Conservation (phyloP, 2,888 invertebrate species). For the Chaitophorus viminalis region DNA sequence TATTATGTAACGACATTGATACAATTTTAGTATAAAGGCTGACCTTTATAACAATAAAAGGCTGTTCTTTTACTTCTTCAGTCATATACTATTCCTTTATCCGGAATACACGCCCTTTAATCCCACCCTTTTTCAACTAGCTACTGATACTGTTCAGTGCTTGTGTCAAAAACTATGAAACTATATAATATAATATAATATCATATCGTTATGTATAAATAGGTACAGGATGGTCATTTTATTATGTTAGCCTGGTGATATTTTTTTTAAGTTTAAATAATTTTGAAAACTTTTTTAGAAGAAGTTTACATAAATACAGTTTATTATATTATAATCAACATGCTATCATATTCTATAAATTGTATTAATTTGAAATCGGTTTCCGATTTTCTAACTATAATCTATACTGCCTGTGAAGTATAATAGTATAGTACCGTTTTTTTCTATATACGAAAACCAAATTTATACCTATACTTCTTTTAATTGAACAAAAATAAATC, state of each 20-base stretch:
- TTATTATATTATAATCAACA: no score
- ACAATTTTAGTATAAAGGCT: background rate
- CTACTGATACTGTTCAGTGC: background rate
- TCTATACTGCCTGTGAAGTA: no score
- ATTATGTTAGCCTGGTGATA: background rate
- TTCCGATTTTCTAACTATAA: no score
- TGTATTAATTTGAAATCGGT: no score
- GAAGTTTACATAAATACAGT: no score
- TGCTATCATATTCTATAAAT: no score
- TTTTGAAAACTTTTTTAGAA: no score
- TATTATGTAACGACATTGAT: background rate
- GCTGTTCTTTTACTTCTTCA: background rate
- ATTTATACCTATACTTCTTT: no score
- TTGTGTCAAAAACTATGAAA: background rate
- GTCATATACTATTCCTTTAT: background rate
- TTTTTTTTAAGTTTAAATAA: background rate
- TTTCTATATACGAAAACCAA: no score
- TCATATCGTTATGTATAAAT: background rate
- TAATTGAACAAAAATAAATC: no score
- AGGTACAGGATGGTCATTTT: background rate
- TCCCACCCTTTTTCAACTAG: background rate
- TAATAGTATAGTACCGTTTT: no score
- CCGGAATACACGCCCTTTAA: background rate
- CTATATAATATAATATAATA: background rate
- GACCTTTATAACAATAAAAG: slow-evolving; percentile 11